Conservation (phyloP, 2,113 vertebrate species). For the Crotophaga sulcirostris region DNA sequence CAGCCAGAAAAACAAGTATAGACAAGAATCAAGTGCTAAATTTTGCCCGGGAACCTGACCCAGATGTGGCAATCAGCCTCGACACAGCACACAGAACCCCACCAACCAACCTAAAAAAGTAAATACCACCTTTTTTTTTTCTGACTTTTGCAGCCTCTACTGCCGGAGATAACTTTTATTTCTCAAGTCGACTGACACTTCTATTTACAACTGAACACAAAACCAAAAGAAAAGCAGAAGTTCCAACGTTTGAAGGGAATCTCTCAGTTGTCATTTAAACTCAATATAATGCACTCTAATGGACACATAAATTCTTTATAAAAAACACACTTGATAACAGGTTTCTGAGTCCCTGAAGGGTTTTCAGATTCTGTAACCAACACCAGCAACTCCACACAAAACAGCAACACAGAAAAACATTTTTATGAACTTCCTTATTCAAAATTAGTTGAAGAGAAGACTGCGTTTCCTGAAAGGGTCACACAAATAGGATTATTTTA, state of each 20-base stretch:
- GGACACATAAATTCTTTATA: neutral
- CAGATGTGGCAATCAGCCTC: neutral
- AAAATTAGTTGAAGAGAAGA: neutral
- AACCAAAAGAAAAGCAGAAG: neutral
- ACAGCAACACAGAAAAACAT: neutral
- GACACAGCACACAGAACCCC: neutral
- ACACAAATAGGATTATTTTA: slow-evolving; percentile 40
- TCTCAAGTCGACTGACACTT: neutral
- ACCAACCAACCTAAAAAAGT: neutral
- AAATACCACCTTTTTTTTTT: neutral
- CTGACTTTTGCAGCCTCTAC: neutral
- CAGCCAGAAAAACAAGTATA: neutral
- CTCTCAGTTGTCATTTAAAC: neutral
- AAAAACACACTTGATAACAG: neutral
- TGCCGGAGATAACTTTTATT: neutral
- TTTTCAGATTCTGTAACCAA: slow-evolving; percentile 15
- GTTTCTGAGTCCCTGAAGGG: neutral
- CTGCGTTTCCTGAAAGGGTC: neutral
- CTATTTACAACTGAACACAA: neutral
- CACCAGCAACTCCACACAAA: neutral
- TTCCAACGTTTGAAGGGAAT: neutral
- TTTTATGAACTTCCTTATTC: slow-evolving; percentile 15
- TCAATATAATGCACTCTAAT: neutral
- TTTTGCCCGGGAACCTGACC: neutral
- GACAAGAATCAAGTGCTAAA: neutral